Evolutionary conservation across 2,888 invertebrate genomes (phyloP), one percentile per base, ranked within the genome.

Genomic region (Glaucopsyche alexis): DNA sequence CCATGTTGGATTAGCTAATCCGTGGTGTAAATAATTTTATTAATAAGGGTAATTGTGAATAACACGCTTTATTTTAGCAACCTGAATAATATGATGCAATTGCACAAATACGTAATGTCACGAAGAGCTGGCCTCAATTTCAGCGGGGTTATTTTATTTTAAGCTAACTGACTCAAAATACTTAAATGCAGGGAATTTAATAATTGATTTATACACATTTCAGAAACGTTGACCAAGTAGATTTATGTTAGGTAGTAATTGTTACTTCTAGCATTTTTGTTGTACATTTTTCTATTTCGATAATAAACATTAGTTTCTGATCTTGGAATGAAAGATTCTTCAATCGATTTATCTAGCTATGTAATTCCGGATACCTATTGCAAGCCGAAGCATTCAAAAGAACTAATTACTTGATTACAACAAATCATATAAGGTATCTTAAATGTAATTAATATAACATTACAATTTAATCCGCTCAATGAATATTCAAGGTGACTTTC

Each of bases 401-500:
- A 7, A 50, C 50, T 0, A n/a, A 50, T 50, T 14, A 7, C n/a
- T 52, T 16, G 16, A 8, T 8, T 7, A 16, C 8, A 52, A 52
- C n/a, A 55, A 19, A 55, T 55, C 11, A 4, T 16, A 55, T 55
- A 55, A 19, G 19, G 55, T 55, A 55, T 11, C 19, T 38, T 14
- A 29, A 29, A 55, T 3, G 9, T 60, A 29, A 2, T 16, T 9
- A 29, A 14, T 60, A 38, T 9, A 29, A 14, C 29, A 38, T 60
- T 7, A 38, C 29, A 60, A 38, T 60, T 38, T 60, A 60, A 60
- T 60, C 29, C 29, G 60, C 29, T 60, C 60, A 60, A 29, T 60
- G 29, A 60, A 60, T 60, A 14, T 60, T 60, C 60, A 60, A 60
- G 60, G 60, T 60, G 60, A 60, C 60, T 38, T 60, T 60, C 60